Evolutionary conservation across 2,888 invertebrate species (phyloP).

Genomic region (Drosophila testacea): DNA sequence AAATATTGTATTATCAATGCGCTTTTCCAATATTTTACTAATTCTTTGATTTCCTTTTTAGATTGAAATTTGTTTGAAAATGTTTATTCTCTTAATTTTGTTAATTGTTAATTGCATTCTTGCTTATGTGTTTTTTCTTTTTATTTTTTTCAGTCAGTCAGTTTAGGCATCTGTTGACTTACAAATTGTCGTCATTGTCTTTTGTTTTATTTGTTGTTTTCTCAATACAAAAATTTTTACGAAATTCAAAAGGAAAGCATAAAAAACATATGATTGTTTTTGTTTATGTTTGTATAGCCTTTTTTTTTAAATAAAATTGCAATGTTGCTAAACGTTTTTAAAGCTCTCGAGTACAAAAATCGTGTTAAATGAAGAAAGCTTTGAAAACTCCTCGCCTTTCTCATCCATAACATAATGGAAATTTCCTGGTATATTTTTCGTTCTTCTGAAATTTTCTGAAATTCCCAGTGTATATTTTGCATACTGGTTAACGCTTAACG

Average conservation of each 20-base stretch:
- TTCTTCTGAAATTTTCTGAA: conserved; percentile 2
- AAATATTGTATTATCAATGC: conserved; percentile 49
- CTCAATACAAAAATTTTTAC: conserved; percentile 55
- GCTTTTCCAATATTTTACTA: conserved; percentile 66
- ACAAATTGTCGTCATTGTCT: conserved; percentile 80
- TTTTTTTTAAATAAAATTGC: conserved; percentile 62
- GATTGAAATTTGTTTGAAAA: conserved; percentile 54
- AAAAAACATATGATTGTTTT: conserved; percentile 23
- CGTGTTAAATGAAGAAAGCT: conserved; percentile 71
- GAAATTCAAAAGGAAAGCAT: conserved; percentile 34
- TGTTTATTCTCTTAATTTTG: conserved; percentile 38
- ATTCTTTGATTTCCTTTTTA: conserved; percentile 39
- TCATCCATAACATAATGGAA: conserved; percentile 5
- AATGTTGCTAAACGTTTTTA: conserved; percentile 64
- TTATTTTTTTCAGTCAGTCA: conserved; percentile 62
- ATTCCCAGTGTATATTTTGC: conserved; percentile 25
- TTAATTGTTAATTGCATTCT: conserved; percentile 20
- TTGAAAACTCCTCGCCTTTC: conserved; percentile 63
- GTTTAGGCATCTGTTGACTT: conserved; percentile 81
- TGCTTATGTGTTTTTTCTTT: conserved; percentile 12
- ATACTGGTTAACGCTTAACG: conserved; percentile 40
- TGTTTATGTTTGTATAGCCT: conserved; percentile 14
- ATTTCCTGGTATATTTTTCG: conserved; percentile 14
- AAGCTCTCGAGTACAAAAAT: conserved; percentile 79
- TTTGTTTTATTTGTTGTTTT: conserved; percentile 51